These are phyloP conservation scores for Meloidogyne exigua DNA, from an alignment of 1,140 invertebrate genomes.

Conservation along the genomic window DNA sequence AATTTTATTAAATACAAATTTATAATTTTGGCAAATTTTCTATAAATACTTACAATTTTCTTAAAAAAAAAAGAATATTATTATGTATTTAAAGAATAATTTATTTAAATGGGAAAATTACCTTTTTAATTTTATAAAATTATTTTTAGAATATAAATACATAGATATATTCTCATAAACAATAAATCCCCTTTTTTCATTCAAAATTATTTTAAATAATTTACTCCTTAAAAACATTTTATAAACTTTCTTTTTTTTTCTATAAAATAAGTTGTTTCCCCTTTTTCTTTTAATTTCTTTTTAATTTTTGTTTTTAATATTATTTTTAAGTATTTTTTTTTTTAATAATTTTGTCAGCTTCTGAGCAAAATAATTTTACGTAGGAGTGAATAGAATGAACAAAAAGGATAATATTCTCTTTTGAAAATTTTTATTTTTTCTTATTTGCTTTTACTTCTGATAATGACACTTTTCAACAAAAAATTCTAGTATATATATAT, in stretches of 20 bases:
- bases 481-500: background rate
- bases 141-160: background rate
- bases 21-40: background rate
- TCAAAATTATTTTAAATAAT: background rate
- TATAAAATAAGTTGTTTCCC: no score
- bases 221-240: no score
- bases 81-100: background rate
- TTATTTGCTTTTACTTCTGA: background rate
- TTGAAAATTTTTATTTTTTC: background rate
- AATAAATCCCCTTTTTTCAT: background rate
- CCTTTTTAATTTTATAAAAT: background rate
- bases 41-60: background rate
- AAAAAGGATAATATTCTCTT: background rate
- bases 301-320: no score
- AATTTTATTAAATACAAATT: background rate
- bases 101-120: background rate
- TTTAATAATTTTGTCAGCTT: background rate
- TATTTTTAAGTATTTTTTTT: no score
- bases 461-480: slow-evolving; percentile 1
- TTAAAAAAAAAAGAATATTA: background rate
- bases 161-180: no score
- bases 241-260: no score
- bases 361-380: slow-evolving; percentile 1
- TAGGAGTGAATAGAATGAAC: background rate
- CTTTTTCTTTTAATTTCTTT: no score